Base-by-base conservation (phyloP, 2,888 invertebrate genomes). In the Antitype chi region DNA sequence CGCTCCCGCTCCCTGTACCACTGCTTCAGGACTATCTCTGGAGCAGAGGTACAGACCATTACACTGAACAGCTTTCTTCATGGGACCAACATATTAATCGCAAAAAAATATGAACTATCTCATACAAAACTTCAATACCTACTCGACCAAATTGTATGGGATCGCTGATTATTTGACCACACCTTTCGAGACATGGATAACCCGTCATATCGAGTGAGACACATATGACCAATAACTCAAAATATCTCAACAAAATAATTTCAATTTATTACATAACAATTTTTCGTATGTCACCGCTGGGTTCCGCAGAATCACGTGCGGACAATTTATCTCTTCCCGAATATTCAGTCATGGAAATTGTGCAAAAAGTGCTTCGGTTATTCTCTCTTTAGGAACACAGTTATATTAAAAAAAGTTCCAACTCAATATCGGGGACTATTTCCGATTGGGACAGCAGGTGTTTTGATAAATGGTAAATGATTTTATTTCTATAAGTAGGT, bases 241-340 rank as follows among this genome's bases (percentile, higher is more conserved):
- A 59, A 70, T 64, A 73, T 81, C 67, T 55, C 67, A 68, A 84
- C 76, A 70, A 82, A 82, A 87, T 88, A 78, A 85, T 87, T 85
- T 88, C 75, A 82, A 89, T 89, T 89, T 90, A 89, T 89, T 85
- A 91, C 86, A 88, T 88, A 84, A 88, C 88, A 87, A 92, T 92
- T 90, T 91, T 90, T 91, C 91, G 91, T 87, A 88, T 90, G 92
- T 91, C 92, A 88, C 88, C 82, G 70, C 77, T 57, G 78, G 84
- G 90, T 90, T 89, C 82, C 85, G 90, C 89, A 89, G 82, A 83
- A 89, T 93, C 93, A 93, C 91, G 92, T 89, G 80, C 90, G 49
- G 71, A 81, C 90, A 70, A 93, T 93, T 91, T 91, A 89, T 93
- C 92, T 89, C 87, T 84, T 89, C 84, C 85, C 81, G 76, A 85